These are phyloP conservation scores for Henricia sp. DNA, from an alignment of 53 echinoderm and acorn worm species.

Conservation along the genomic window DNA sequence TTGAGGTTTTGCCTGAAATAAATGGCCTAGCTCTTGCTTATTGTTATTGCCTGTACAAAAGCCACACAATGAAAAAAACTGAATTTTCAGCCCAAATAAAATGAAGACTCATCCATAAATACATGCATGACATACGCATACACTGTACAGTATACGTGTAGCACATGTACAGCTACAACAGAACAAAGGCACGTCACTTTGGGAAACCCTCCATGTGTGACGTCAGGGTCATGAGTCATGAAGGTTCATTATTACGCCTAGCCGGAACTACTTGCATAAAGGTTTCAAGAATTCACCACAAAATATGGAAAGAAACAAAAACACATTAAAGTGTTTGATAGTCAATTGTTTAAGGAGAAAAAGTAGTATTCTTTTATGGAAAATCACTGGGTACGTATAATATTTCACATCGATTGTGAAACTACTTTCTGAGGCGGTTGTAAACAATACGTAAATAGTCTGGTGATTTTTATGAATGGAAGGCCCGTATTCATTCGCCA, in stretches of 20 bases:
- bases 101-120: background rate
- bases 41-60: background rate
- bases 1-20: no score
- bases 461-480: slow-evolving; percentile 49
- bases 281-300: no score
- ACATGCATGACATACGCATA: background rate
- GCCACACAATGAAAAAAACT: background rate
- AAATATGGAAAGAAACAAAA: no score
- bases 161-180: no score
- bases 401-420: background rate
- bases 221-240: slow-evolving; percentile 51
- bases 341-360: no score
- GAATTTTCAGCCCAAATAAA: background rate
- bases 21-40: background rate
- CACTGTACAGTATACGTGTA: background rate
- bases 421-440: slow-evolving; percentile 11
- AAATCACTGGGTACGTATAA: no score
- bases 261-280: slow-evolving; percentile 14
- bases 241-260: background rate
- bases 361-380: no score
- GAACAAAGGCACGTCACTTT: slow-evolving; percentile 33
- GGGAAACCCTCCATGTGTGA: slow-evolving; percentile 49
- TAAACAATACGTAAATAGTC: background rate
- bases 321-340: no score
- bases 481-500: background rate